These are phyloP conservation scores for Magallana angulata DNA, from an alignment of 1,140 invertebrate species.

Conservation along the genomic window DNA sequence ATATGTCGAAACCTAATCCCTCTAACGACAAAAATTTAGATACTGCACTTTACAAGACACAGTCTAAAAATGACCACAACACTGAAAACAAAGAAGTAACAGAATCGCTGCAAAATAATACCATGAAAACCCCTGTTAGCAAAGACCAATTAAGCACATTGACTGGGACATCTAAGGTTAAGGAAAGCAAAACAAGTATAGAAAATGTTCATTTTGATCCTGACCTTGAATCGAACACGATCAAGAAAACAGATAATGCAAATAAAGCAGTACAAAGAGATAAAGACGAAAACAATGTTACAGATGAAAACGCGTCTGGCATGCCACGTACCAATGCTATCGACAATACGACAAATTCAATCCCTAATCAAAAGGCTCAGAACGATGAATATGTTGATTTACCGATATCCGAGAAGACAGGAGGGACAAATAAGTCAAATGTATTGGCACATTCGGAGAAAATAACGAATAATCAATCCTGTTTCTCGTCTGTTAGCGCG, in stretches of 20 bases:
- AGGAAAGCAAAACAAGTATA: too few relatives aligned
- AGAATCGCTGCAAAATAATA: neutral
- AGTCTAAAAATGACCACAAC: neutral
- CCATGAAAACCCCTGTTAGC: neutral
- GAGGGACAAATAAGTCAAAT: constrained; percentile 18
- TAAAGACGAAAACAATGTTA: neutral
- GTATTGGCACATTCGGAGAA: constrained; percentile 6
- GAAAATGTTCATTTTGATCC: too few relatives aligned
- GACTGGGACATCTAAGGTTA: too few relatives aligned
- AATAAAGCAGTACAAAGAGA: neutral
- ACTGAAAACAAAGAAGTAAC: neutral
- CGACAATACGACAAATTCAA: constrained; percentile 35
- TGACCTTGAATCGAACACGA: too few relatives aligned
- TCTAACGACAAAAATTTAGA: neutral
- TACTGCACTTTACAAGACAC: neutral
- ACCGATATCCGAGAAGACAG: constrained; percentile 20
- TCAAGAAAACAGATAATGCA: neutral
- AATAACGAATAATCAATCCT: constrained; percentile 33
- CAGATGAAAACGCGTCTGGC: neutral
- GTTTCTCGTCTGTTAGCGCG: constrained; percentile 5
- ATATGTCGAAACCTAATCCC: neutral
- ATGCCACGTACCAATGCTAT: constrained; percentile 3
- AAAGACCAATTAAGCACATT: neutral
- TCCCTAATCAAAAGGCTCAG: neutral
- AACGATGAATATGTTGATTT: constrained; percentile 32